Evolutionary conservation across 2,797 vertebrate species (phyloP).

Genomic region (Tangara arthus): DNA sequence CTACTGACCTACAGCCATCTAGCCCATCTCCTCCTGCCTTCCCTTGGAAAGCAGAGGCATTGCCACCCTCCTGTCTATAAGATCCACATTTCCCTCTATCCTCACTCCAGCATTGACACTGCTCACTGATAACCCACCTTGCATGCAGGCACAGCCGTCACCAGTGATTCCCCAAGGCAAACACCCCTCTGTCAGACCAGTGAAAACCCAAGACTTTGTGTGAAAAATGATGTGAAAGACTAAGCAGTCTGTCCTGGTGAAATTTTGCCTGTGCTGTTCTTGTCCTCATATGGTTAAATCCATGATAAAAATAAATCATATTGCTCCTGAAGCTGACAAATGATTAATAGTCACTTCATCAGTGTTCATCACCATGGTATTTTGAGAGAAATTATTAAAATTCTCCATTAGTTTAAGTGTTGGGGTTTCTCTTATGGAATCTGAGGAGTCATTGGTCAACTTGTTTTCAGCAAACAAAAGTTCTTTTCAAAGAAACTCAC

Average conservation of each 20-base stretch:
- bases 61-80: neutral
- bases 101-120: rapidly evolving
- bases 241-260: neutral
- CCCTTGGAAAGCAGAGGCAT: neutral
- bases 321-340: neutral
- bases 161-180: neutral
- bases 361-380: neutral
- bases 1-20: neutral
- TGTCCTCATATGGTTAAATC: neutral
- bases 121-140: neutral
- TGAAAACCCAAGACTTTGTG: neutral
- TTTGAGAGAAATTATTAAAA: neutral
- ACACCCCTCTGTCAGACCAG: neutral
- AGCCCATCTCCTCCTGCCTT: neutral
- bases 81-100: neutral
- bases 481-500: neutral
- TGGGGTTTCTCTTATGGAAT: neutral
- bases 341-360: conserved; percentile 1
- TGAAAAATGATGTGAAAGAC: neutral
- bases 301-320: neutral
- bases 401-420: neutral
- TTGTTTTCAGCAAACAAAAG: rapidly evolving
- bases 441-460: neutral
- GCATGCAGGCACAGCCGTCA: rapidly evolving
- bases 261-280: neutral